phyloP scores from a whole-genome alignment of 2,113 vertebrate species.

The Panurus biarmicus region DNA sequence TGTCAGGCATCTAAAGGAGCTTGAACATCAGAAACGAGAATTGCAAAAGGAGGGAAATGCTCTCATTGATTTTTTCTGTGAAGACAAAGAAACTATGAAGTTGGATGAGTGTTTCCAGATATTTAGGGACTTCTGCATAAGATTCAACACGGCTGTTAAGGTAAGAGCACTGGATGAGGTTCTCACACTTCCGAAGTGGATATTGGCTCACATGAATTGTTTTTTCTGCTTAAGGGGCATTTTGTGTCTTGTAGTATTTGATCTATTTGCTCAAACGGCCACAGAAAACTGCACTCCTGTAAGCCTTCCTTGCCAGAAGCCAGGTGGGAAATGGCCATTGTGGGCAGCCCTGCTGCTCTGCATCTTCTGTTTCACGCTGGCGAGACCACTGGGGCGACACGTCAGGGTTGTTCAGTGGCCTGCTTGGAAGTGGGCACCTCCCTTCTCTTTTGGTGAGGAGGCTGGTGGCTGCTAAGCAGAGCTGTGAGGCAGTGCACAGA shows the following conservation, averaged over 20 bases:
- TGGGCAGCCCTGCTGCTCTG: not conserved
- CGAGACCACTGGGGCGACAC: not conserved
- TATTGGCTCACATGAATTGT: not conserved
- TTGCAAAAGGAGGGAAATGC: constrained; percentile 82
- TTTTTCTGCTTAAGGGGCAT: not conserved
- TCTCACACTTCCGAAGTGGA: not conserved
- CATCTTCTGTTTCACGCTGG: not conserved
- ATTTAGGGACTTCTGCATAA: constrained; percentile 92
- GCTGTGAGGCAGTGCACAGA: not conserved
- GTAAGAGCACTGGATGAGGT: constrained; percentile 52
- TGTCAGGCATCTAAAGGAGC: constrained; percentile 78
- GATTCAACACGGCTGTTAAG: constrained; percentile 94
- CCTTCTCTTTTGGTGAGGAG: not conserved
- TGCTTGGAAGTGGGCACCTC: not conserved
- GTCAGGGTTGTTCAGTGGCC: not conserved
- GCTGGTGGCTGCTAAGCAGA: not conserved
- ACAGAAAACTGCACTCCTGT: not conserved
- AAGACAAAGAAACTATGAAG: constrained; percentile 96
- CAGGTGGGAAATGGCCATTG: not conserved
- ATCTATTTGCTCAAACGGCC: not conserved
- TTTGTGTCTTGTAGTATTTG: not conserved
- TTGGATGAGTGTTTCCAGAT: constrained; percentile 96
- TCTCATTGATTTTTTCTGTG: constrained; percentile 97
- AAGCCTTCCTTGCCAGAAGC: not conserved
- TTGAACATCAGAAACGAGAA: constrained; percentile 79